Evolutionary conservation across 2,113 vertebrate genomes (phyloP).

Genomic region (Pterocles burchelli): DNA sequence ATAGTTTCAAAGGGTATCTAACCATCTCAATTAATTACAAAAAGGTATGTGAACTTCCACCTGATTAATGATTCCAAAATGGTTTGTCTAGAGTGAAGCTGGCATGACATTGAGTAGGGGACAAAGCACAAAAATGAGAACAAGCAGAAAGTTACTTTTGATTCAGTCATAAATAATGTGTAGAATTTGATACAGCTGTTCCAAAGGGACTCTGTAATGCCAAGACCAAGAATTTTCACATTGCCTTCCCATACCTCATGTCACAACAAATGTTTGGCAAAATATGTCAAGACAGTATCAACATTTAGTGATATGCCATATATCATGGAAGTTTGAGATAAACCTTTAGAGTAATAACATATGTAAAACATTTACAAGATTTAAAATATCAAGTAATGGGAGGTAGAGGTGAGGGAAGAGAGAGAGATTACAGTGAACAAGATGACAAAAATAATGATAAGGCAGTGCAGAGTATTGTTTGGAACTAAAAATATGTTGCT

Average conservation of each 20-base stretch:
- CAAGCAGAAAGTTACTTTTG: background rate
- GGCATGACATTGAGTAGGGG: background rate
- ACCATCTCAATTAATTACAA: background rate
- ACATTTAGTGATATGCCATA: background rate
- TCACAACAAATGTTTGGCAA: background rate
- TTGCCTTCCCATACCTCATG: background rate
- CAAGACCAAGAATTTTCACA: background rate
- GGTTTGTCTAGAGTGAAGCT: background rate
- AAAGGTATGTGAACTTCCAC: background rate
- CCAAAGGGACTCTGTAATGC: background rate
- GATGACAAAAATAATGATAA: background rate
- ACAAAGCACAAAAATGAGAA: background rate
- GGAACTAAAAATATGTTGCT: background rate
- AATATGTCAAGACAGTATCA: background rate
- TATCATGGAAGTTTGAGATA: background rate
- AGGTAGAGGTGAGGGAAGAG: rapidly evolving
- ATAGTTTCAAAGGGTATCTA: background rate
- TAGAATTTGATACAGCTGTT: background rate
- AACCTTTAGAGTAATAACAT: background rate
- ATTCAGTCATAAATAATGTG: background rate
- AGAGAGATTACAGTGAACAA: background rate
- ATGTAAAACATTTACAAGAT: background rate
- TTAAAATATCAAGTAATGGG: background rate
- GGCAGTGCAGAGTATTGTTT: background rate
- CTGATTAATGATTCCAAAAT: background rate